Evolutionary conservation across 2,113 vertebrate genomes (phyloP).

Genomic region (Hyla sarda): DNA sequence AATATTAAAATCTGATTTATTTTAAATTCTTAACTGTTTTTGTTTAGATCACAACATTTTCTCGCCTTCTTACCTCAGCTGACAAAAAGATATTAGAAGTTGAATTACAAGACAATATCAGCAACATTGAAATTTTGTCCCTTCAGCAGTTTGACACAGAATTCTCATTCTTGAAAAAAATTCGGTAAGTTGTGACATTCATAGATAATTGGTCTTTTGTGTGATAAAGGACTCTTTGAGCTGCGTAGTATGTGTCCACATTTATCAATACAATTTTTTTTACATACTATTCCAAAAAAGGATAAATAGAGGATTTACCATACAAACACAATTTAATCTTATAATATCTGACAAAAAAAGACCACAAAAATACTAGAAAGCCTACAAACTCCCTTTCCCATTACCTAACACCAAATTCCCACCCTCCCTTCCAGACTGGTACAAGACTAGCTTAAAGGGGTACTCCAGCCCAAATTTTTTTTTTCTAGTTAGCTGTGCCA

Average conservation of each 20-base stretch:
- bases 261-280: too few species aligned
- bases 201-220: not conserved
- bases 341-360: too few species aligned
- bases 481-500: too few species aligned
- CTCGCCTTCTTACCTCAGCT: slow-evolving; percentile 85
- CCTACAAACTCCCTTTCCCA: too few species aligned
- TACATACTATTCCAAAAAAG: too few species aligned
- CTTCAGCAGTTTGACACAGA: slow-evolving; percentile 95
- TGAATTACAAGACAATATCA: slow-evolving; percentile 63
- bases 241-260: not conserved
- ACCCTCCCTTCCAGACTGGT: too few species aligned
- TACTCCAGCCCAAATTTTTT: too few species aligned
- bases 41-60: slow-evolving; percentile 91
- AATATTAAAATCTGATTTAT: not conserved
- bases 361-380: too few species aligned
- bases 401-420: too few species aligned
- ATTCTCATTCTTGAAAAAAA: slow-evolving; percentile 85
- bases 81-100: slow-evolving; percentile 73
- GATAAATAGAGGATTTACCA: too few species aligned
- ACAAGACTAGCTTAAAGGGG: too few species aligned
- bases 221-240: not conserved
- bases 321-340: too few species aligned
- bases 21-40: not conserved
- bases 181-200: slow-evolving; percentile 76
- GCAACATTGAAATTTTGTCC: slow-evolving; percentile 75